phyloP scores from a whole-genome alignment of 2,113 vertebrate species.

The Chinchilla lanigera region DNA sequence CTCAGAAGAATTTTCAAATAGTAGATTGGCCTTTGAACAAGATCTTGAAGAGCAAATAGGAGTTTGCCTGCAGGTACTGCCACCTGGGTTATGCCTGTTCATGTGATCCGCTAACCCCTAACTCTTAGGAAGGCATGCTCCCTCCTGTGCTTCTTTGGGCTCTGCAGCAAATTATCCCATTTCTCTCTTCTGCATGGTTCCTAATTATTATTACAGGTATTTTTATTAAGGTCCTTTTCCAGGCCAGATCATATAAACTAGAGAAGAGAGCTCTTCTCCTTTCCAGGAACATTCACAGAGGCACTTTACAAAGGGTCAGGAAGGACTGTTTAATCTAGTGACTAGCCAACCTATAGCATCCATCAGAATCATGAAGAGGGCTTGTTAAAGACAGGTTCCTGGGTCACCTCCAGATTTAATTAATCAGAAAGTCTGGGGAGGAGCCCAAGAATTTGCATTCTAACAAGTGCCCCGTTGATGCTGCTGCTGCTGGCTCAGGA shows the following conservation, averaged over 20 bases:
- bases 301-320: neutral
- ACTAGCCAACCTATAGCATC: neutral
- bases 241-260: neutral
- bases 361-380: neutral
- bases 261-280: neutral
- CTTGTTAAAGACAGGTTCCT: conserved; percentile 22
- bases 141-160: neutral
- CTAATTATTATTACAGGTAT: conserved; percentile 26
- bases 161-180: conserved; percentile 8
- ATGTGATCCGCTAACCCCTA: neutral
- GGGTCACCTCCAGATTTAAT: neutral
- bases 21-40: neutral
- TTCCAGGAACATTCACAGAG: neutral
- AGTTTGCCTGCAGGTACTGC: neutral
- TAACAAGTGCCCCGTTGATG: neutral
- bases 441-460: neutral
- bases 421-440: neutral
- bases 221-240: conserved; percentile 46
- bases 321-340: neutral
- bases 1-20: conserved; percentile 1
- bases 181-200: neutral
- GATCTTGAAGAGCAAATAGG: neutral
- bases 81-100: neutral
- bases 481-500: neutral
- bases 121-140: neutral